A percentile compares a stretch with the other conserved stretches of the same genome.
Evolutionary conservation across 1,140 invertebrate genomes (phyloP).

Genomic region (Drosophila lacertosa): DNA sequence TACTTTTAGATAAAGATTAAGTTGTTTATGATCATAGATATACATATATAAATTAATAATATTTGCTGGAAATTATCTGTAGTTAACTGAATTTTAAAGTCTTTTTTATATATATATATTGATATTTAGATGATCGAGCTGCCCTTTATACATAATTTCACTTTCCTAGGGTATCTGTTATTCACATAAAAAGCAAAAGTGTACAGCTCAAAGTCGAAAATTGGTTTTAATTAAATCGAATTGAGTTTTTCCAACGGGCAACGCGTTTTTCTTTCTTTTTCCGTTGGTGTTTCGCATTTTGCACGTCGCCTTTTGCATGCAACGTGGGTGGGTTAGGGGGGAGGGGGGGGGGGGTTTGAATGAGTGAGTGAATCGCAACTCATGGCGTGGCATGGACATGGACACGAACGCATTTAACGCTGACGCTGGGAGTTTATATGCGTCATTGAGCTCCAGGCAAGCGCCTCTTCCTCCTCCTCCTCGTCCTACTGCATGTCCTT

Average conservation of each 20-base stretch:
- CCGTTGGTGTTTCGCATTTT: constrained; percentile 43
- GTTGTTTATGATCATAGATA: too few relatives aligned
- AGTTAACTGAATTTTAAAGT: too few relatives aligned
- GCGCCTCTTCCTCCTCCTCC: neutral
- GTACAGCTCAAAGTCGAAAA: constrained; percentile 68
- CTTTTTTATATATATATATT: too few relatives aligned
- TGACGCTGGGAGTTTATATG: constrained; percentile 74
- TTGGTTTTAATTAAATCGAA: constrained; percentile 83
- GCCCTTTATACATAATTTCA: too few relatives aligned
- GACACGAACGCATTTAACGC: constrained; percentile 78
- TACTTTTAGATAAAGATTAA: too few relatives aligned
- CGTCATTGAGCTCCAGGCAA: constrained; percentile 56
- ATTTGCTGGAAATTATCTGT: too few relatives aligned
- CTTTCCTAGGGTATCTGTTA: constrained; percentile 18
- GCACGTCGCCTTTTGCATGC: constrained; percentile 55
- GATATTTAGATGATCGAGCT: too few relatives aligned
- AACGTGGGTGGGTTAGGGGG: neutral
- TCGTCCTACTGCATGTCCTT: neutral
- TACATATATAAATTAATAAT: too few relatives aligned
- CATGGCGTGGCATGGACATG: constrained; percentile 52
- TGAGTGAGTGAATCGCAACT: constrained; percentile 57
- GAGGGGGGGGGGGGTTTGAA: neutral
- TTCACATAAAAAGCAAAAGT: constrained; percentile 17
- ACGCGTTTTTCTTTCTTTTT: constrained; percentile 32
- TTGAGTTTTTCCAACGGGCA: constrained; percentile 59